These are phyloP conservation scores for Drosophila quinaria DNA, from an alignment of 2,888 invertebrate genomes.

Conservation along the genomic window DNA sequence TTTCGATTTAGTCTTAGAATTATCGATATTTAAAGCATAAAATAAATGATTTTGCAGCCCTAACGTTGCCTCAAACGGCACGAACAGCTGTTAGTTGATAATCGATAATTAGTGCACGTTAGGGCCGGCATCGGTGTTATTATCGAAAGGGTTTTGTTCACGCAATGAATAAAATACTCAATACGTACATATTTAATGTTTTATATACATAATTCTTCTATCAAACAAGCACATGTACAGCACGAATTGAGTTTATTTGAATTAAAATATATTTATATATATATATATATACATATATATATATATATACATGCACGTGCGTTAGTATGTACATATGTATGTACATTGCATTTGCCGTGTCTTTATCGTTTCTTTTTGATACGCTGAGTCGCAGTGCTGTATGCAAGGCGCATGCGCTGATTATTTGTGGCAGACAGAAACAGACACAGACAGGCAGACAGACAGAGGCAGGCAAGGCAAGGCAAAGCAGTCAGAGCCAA, in stretches of 20 bases:
- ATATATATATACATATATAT: neutral
- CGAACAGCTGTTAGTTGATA: slow-evolving; percentile 29
- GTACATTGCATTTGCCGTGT: slow-evolving; percentile 28
- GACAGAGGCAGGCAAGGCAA: slow-evolving; percentile 26
- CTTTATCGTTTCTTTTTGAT: slow-evolving; percentile 13
- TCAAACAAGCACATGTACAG: neutral
- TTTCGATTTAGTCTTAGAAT: neutral
- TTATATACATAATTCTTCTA: neutral
- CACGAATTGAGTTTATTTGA: slow-evolving; percentile 7
- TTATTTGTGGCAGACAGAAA: slow-evolving; percentile 18
- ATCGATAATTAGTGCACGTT: slow-evolving; percentile 29
- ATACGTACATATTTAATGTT: neutral
- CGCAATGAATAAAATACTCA: slow-evolving; percentile 19
- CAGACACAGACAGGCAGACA: slow-evolving; percentile 21
- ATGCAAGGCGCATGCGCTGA: slow-evolving; percentile 47
- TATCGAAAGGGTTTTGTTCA: slow-evolving; percentile 25
- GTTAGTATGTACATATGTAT: neutral
- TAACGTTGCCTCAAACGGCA: slow-evolving; percentile 40
- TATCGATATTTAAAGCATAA: neutral
- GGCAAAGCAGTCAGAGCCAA: slow-evolving; percentile 39
- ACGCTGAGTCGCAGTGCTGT: slow-evolving; percentile 15
- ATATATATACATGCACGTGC: neutral
- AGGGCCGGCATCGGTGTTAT: slow-evolving; percentile 19
- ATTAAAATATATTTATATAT: neutral
- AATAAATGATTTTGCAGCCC: neutral